phyloP scores from a whole-genome alignment of 2,888 invertebrate genomes.

The Gryllus longicercus region DNA sequence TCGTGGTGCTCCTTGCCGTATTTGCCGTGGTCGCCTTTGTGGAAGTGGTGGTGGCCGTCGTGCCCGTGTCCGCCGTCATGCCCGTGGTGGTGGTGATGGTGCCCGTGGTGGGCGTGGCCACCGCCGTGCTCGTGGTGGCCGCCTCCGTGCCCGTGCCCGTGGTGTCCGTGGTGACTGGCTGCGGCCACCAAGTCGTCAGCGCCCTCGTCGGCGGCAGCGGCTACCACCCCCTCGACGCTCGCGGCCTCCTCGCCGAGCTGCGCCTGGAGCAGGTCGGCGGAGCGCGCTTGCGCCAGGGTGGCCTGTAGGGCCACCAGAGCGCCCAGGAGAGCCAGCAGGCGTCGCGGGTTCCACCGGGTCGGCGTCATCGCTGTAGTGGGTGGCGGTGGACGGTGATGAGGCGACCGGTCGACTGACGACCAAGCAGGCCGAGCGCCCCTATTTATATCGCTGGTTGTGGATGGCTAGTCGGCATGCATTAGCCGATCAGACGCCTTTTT shows the following conservation, averaged over 20 bases:
- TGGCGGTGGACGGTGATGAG: neutral
- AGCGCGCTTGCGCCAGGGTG: neutral
- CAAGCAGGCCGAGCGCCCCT: no score
- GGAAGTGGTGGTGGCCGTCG: conserved; percentile 71
- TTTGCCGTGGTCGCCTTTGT: conserved; percentile 71
- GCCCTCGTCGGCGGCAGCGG: conserved; percentile 41
- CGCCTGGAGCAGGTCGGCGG: neutral
- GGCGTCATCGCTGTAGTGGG: neutral
- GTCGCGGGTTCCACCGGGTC: neutral
- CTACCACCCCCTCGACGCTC: conserved; percentile 40
- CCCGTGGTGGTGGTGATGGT: conserved; percentile 67
- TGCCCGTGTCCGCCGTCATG: conserved; percentile 77
- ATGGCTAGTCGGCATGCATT: no score
- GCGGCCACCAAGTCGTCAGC: conserved; percentile 31
- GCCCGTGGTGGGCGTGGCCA: conserved; percentile 65
- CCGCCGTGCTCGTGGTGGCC: conserved; percentile 61
- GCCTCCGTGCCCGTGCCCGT: conserved; percentile 46
- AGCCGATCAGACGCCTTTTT: no score
- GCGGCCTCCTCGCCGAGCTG: neutral
- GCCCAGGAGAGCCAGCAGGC: conserved; percentile 19
- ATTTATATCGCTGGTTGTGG: no score
- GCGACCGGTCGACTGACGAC: neutral
- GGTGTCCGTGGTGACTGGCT: conserved; percentile 25
- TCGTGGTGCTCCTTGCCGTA: conserved; percentile 74
- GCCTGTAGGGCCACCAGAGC: neutral